phyloP scores from a whole-genome alignment of 2,797 vertebrate genomes.

The Hydrocynus forskahlii region DNA sequence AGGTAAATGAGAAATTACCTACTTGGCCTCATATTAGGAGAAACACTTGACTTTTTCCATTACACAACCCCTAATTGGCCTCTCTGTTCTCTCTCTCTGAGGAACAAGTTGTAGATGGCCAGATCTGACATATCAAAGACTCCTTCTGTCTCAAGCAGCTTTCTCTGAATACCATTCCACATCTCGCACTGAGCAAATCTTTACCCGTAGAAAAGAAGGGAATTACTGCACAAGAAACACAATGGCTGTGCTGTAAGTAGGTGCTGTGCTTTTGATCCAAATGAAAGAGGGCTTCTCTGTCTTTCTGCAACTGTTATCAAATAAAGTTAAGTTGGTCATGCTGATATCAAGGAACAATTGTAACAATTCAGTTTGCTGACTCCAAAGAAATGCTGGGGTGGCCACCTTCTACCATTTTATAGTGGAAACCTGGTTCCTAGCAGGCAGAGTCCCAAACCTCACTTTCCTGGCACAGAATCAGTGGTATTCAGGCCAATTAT shows the following conservation, averaged over 20 bases:
- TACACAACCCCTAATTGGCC: not conserved
- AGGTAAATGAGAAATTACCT: conserved; percentile 5
- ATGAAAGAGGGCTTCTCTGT: not conserved
- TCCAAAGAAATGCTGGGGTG: conserved; percentile 39
- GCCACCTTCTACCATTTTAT: conserved; percentile 53
- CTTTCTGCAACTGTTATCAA: too few species aligned
- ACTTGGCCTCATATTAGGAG: conserved; percentile 8
- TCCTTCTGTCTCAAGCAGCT: conserved; percentile 66
- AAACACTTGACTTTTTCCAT: conserved; percentile 18
- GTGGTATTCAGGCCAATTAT: conserved; percentile 54
- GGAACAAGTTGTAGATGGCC: not conserved
- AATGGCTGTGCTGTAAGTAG: not conserved
- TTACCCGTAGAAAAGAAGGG: not conserved
- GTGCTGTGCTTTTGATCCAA: not conserved
- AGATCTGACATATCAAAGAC: not conserved
- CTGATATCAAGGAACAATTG: not conserved
- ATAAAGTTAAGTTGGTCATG: too few species aligned
- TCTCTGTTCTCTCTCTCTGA: not conserved
- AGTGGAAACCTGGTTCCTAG: conserved; percentile 64
- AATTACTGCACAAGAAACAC: not conserved
- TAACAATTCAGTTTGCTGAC: not conserved
- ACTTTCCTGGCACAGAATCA: conserved; percentile 64
- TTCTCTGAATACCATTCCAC: conserved; percentile 73
- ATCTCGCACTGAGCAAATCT: conserved; percentile 10
- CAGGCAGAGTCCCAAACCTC: conserved; percentile 62